phyloP scores from a whole-genome alignment of 2,888 invertebrate species.

The Eulithis testata region DNA sequence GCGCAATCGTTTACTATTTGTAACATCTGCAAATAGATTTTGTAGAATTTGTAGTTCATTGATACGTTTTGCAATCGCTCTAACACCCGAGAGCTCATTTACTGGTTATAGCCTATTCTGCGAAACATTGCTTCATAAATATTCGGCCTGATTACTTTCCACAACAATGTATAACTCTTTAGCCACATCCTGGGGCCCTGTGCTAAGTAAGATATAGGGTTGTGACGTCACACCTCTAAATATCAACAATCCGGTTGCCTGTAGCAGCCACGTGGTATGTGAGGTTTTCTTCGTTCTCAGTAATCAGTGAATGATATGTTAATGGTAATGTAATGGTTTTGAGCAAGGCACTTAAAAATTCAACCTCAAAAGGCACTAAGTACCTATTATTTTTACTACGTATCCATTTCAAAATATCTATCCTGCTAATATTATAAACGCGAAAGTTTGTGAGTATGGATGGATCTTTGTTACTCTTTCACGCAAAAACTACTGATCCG shows the following conservation, averaged over 20 bases:
- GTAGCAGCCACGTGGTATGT: neutral
- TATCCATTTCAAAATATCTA: no score
- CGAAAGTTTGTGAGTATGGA: no score
- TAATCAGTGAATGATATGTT: no score
- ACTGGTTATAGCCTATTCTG: slow-evolving; percentile 26
- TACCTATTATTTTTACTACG: no score
- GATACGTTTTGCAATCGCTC: slow-evolving; percentile 22
- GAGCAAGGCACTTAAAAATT: no score
- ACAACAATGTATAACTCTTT: slow-evolving; percentile 25
- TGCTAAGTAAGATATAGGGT: neutral
- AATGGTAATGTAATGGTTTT: no score
- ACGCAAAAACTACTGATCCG: no score
- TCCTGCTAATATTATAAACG: no score
- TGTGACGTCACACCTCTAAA: neutral
- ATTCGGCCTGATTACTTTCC: slow-evolving; percentile 37
- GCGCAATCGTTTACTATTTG: neutral
- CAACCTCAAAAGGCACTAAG: no score
- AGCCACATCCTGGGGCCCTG: slow-evolving; percentile 1
- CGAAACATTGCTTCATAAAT: slow-evolving; percentile 35
- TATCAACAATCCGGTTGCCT: no score
- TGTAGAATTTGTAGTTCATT: slow-evolving; percentile 15
- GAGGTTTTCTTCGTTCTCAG: no score
- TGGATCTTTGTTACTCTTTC: no score
- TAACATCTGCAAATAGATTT: slow-evolving; percentile 18
- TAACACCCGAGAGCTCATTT: slow-evolving; percentile 19